Evolutionary conservation across 2,797 vertebrate genomes (phyloP).

Genomic region (Delichon dasypus): DNA sequence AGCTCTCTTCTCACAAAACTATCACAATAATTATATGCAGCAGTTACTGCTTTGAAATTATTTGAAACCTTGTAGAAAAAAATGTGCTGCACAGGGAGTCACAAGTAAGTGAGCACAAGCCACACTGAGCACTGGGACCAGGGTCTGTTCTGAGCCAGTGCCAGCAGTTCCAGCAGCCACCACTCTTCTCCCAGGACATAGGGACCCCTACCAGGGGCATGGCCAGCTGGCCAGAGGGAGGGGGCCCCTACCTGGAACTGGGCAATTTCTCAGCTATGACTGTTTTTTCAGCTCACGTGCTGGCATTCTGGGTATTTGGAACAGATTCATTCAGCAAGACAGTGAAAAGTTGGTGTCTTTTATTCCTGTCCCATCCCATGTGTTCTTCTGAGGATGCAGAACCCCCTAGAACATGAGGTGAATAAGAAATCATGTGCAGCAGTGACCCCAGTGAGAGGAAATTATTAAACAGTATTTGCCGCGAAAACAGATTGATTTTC

Average conservation of each 20-base stretch:
- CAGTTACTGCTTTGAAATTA: background rate
- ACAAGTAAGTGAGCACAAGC: background rate
- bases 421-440: background rate
- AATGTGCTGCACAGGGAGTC: background rate
- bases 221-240: background rate
- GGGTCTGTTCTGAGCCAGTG: background rate
- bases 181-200: background rate
- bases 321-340: background rate
- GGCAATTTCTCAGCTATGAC: background rate
- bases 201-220: background rate
- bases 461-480: background rate
- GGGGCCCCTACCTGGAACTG: background rate
- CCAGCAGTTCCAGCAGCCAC: background rate
- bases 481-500: background rate
- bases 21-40: background rate
- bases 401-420: background rate
- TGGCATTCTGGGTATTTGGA: background rate
- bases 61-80: background rate
- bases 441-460: background rate
- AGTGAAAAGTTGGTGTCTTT: background rate
- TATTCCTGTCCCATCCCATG: background rate
- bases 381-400: background rate
- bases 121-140: rapidly evolving
- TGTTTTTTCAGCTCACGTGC: background rate
- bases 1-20: background rate